Base-by-base conservation (phyloP, 2,888 invertebrate genomes). In the Harpalus rufipes region DNA sequence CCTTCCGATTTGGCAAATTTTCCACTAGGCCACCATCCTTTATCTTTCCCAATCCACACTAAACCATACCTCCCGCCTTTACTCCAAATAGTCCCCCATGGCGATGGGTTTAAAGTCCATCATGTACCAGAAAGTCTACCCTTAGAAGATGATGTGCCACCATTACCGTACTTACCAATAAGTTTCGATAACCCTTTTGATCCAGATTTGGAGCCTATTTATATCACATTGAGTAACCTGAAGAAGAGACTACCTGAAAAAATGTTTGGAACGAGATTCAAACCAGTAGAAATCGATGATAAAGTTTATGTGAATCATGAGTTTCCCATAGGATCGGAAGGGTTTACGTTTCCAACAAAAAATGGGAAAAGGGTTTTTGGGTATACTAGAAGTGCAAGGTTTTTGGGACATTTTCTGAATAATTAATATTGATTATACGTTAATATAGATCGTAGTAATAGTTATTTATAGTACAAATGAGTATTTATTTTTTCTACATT, bases 331-430 rank as follows among this genome's bases (percentile, higher is more conserved):
- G 51, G 12, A 0, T 18, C 10, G 1, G 21, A 18, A 4, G 74
- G 74, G 21, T 56, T 21, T 74, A 56, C 41, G 44, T 74, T 74
- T 18, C 74, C 74, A 6, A 44, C 44, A 0, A 74, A 51, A 21
- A 44, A 16, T 16, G 16, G 16, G 18, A 74, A 51, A 18, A 18
- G 21, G 1, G 44, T 74, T 7, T 74, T 74, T 74, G 74, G 74
- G 8, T 74, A 74, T 51, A 74, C 74, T 12, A 74, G 74, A 44
- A 74, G 74, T 74, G 74, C 74, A n/a, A 74, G 41, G n/a, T 74
- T 74, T 16, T 51, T 74, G 18, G 74, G 74, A 4, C 14, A 74
- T 51, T 56, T 74, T 74, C 44, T 74, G 25, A 18, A 74, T 51
- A 44, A 74, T 51, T 74, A 74, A 68, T 32, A 12, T 32, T 6